Conservation (phyloP, 2,888 invertebrate genomes). For the Gastracanthus pulcherrimus region DNA sequence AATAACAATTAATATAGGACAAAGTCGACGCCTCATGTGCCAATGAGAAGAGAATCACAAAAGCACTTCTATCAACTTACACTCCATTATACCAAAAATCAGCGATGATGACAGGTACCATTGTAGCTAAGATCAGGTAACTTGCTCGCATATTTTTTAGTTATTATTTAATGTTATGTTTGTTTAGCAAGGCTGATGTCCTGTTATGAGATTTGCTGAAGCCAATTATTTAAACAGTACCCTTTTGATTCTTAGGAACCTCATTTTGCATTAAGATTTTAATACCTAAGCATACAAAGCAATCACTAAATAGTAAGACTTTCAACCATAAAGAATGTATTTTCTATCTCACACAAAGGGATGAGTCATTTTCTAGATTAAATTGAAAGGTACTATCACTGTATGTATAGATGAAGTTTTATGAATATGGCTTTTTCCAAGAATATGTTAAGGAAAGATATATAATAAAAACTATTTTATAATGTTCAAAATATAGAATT, state of each 20-base stretch:
- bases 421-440: not conserved
- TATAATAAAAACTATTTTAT: not conserved
- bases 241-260: constrained; percentile 24
- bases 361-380: constrained; percentile 23
- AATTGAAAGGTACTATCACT: not conserved
- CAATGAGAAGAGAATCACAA: constrained; percentile 39
- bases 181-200: constrained; percentile 35
- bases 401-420: not conserved
- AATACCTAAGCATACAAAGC: constrained; percentile 40
- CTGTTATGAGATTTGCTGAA: constrained; percentile 36
- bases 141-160: constrained; percentile 71
- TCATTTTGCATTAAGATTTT: constrained; percentile 40
- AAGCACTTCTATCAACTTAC: constrained; percentile 69
- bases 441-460: not conserved
- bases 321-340: not conserved
- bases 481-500: too few species aligned
- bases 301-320: constrained; percentile 21
- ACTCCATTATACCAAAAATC: constrained; percentile 74
- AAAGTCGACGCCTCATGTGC: constrained; percentile 54
- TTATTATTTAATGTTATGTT: constrained; percentile 51
- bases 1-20: constrained; percentile 21
- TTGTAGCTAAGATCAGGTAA: constrained; percentile 70
- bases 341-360: not conserved
- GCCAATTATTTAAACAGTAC: constrained; percentile 31
- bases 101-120: constrained; percentile 70